These are phyloP conservation scores for Psilanteris sp. DNA, from an alignment of 1,140 invertebrate genomes.

Conservation along the genomic window DNA sequence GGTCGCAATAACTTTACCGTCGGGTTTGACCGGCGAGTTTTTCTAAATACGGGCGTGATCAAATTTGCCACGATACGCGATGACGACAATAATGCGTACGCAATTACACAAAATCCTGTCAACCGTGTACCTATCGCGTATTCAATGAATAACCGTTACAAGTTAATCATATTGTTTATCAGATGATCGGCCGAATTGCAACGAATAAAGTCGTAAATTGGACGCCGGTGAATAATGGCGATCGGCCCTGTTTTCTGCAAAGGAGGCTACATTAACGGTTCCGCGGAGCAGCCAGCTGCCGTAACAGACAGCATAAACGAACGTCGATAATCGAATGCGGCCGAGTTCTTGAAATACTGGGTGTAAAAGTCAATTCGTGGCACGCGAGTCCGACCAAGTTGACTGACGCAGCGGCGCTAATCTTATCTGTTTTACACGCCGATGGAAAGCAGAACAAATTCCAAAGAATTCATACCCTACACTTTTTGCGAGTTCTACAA, in stretches of 20 bases:
- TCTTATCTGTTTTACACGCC: constrained; percentile 40
- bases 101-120: constrained; percentile 1
- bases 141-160: constrained; percentile 46
- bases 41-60: not conserved
- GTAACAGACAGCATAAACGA: constrained; percentile 51
- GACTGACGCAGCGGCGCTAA: constrained; percentile 45
- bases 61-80: not conserved
- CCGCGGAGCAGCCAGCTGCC: constrained; percentile 44
- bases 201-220: constrained; percentile 66
- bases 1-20: not conserved
- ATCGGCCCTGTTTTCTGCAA: constrained; percentile 62
- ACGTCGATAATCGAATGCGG: constrained; percentile 63
- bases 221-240: constrained; percentile 54
- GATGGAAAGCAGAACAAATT: constrained; percentile 24
- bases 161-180: constrained; percentile 58
- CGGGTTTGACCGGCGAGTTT: not conserved
- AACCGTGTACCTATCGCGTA: not conserved
- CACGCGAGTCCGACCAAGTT: constrained; percentile 19
- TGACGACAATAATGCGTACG: not conserved
- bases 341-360: constrained; percentile 66
- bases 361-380: constrained; percentile 62
- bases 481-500: not conserved
- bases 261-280: constrained; percentile 67
- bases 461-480: not conserved
- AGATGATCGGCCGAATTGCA: constrained; percentile 55